phyloP scores from a whole-genome alignment of 2,113 vertebrate species.

The Eubucco bourcierii region DNA sequence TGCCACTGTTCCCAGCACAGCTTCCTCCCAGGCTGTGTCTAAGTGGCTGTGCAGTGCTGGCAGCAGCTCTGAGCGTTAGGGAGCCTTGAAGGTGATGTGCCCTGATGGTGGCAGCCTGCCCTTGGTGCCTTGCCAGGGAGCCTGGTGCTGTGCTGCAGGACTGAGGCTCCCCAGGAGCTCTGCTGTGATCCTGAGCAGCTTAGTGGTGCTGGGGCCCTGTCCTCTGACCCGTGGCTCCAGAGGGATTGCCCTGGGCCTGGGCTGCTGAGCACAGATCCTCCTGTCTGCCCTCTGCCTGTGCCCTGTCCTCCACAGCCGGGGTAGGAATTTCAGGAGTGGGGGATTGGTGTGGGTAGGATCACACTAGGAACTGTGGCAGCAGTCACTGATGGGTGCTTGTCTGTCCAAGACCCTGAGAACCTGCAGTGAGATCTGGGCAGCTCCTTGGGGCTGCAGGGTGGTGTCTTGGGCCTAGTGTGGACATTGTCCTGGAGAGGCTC shows the following conservation, averaged over 20 bases:
- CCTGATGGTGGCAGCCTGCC: not conserved
- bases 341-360: not conserved
- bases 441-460: not conserved
- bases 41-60: not conserved
- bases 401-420: not conserved
- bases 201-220: slow-evolving; percentile 4
- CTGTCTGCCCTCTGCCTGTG: not conserved
- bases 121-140: not conserved
- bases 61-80: not conserved
- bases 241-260: slow-evolving; percentile 45
- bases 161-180: too few relatives aligned
- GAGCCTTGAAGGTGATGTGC: not conserved
- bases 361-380: not conserved
- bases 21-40: not conserved
- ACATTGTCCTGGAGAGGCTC: not conserved
- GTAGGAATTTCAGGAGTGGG: not conserved
- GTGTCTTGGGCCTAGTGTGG: not conserved
- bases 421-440: not conserved
- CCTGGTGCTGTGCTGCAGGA: too few relatives aligned
- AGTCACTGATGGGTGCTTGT: not conserved
- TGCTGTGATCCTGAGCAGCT: not conserved
- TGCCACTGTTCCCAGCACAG: not conserved
- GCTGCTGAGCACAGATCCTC: not conserved
- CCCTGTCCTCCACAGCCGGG: not conserved
- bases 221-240: slow-evolving; percentile 30